Percentiles rank a stretch among this genome's conserved stretches.
Evolutionary conservation across 2,797 vertebrate species (phyloP).

Genomic region (Acanthiza pusilla): DNA sequence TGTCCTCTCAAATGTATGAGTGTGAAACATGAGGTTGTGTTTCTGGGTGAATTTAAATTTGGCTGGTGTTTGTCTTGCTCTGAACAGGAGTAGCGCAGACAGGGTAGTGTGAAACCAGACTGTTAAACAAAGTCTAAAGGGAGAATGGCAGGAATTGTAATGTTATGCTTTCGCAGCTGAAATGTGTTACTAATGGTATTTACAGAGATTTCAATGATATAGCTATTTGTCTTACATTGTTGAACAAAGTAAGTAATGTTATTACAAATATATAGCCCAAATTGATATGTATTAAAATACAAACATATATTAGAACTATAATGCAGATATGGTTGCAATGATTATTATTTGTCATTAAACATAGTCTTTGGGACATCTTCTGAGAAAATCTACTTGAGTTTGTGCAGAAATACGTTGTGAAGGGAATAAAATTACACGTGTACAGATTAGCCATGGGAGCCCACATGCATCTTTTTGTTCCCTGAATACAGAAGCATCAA

Average conservation of each 20-base stretch:
- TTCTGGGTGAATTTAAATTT: neutral
- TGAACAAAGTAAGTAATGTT: neutral
- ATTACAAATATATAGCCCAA: neutral
- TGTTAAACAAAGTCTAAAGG: neutral
- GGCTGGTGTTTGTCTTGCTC: conserved; percentile 3
- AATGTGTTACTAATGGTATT: neutral
- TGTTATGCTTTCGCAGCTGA: conserved; percentile 5
- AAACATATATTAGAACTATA: neutral
- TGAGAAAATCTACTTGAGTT: neutral
- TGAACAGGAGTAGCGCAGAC: neutral
- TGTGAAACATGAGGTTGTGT: neutral
- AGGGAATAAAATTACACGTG: neutral
- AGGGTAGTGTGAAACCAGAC: neutral
- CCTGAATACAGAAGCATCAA: neutral
- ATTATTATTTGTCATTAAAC: neutral
- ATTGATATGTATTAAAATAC: neutral
- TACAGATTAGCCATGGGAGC: neutral
- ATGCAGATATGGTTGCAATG: neutral
- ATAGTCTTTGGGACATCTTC: neutral
- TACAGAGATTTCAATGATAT: neutral
- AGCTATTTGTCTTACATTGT: neutral
- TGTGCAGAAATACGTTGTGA: neutral
- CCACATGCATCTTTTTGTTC: neutral
- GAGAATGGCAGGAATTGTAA: neutral
- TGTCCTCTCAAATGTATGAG: neutral